Conservation (phyloP, 2,113 vertebrate species). For the Oreamnos americanus region DNA sequence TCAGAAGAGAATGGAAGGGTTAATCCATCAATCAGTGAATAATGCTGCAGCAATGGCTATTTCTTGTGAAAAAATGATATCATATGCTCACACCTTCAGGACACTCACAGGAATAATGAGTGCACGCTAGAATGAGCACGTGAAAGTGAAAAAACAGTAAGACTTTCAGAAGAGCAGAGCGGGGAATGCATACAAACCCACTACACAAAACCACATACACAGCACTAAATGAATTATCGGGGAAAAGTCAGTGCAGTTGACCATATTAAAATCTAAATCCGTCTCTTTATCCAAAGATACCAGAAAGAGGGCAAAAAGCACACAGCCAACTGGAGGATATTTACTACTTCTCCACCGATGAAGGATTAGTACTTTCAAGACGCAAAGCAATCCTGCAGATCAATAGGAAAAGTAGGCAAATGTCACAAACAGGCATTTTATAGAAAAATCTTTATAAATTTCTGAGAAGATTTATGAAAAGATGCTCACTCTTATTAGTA, state of each 20-base stretch:
- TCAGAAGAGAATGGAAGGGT: neutral
- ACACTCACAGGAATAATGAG: neutral
- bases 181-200: neutral
- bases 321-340: neutral
- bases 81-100: neutral
- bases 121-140: neutral
- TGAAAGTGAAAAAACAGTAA: neutral
- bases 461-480: neutral
- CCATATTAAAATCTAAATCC: neutral
- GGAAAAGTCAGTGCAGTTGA: neutral
- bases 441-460: neutral
- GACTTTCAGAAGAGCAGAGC: neutral
- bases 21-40: neutral
- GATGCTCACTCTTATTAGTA: neutral
- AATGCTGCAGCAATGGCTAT: neutral
- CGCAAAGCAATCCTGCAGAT: neutral
- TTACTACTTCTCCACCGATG: neutral
- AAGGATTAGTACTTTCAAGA: neutral
- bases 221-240: neutral
- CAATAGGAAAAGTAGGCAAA: neutral
- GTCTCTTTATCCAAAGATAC: neutral
- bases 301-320: neutral
- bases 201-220: neutral
- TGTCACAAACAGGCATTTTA: neutral
- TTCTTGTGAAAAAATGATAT: neutral